phyloP scores from a whole-genome alignment of 2,888 invertebrate genomes.

The Rugalucina vietnamica region DNA sequence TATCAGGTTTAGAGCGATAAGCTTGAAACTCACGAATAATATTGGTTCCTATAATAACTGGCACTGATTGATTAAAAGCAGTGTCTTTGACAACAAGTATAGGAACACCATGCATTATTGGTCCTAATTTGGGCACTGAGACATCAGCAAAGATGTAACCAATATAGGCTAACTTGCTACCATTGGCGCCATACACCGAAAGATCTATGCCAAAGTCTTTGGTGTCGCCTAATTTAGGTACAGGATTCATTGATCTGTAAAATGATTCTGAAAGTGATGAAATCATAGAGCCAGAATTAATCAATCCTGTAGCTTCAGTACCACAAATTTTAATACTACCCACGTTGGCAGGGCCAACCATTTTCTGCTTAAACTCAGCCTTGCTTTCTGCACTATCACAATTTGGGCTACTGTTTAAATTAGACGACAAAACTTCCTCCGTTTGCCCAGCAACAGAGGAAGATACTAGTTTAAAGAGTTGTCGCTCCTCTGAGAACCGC shows the following conservation, averaged over 20 bases:
- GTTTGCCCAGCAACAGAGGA: slow-evolving; percentile 17
- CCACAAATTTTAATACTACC: neutral
- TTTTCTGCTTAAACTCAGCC: neutral
- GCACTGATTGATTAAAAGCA: neutral
- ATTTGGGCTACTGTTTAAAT: neutral
- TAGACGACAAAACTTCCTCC: neutral
- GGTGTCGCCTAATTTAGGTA: neutral
- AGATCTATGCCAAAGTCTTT: neutral
- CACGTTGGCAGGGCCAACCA: slow-evolving; percentile 6
- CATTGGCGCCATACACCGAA: slow-evolving; percentile 9
- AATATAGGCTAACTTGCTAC: neutral
- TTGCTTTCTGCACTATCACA: too few relatives aligned
- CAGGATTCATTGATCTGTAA: neutral
- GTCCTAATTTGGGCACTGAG: neutral
- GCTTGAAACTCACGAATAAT: slow-evolving; percentile 13
- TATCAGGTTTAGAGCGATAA: too few relatives aligned
- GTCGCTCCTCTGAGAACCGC: neutral
- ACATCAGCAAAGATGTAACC: neutral
- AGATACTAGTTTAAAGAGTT: neutral
- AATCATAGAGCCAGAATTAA: slow-evolving; percentile 16
- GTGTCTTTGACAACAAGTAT: slow-evolving; percentile 18
- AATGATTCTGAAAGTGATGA: slow-evolving; percentile 11
- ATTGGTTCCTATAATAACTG: slow-evolving; percentile 31
- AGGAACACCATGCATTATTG: neutral
- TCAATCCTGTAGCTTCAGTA: neutral